Evolutionary conservation across 2,797 vertebrate genomes (phyloP).

Genomic region (Lutjanus campechanus): DNA sequence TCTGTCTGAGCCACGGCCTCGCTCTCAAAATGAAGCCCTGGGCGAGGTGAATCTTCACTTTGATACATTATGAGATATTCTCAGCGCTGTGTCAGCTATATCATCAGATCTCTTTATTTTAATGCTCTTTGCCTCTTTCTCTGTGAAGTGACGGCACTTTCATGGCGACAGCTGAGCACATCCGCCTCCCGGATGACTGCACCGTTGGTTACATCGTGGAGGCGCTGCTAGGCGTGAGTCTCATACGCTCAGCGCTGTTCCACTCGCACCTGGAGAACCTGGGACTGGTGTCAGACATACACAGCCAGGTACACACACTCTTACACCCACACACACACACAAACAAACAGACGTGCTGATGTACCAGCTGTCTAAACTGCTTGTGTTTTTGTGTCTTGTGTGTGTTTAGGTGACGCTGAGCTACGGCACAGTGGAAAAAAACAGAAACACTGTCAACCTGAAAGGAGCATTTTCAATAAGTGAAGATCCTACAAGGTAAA

Average conservation of each 20-base stretch:
- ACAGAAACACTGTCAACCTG: slow-evolving; percentile 90
- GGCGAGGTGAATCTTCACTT: slow-evolving; percentile 88
- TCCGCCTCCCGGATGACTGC: slow-evolving; percentile 96
- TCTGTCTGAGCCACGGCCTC: slow-evolving; percentile 95
- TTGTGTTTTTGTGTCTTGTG: slow-evolving; percentile 7
- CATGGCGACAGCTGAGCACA: slow-evolving; percentile 93
- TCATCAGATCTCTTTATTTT: neutral
- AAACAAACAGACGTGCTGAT: neutral
- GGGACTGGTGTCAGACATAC: slow-evolving; percentile 88
- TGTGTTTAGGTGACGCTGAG: slow-evolving; percentile 90
- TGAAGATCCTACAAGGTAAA: slow-evolving; percentile 93
- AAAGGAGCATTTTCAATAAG: slow-evolving; percentile 87
- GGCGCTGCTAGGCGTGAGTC: slow-evolving; percentile 90
- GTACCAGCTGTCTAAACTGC: neutral
- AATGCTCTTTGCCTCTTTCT: neutral
- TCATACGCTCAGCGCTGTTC: slow-evolving; percentile 90
- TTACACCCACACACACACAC: neutral
- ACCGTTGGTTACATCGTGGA: slow-evolving; percentile 96
- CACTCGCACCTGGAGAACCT: slow-evolving; percentile 98
- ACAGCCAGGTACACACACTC: slow-evolving; percentile 88
- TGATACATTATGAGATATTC: neutral
- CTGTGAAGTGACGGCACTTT: slow-evolving; percentile 89
- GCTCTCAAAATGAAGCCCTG: slow-evolving; percentile 98
- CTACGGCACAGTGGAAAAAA: slow-evolving; percentile 91
- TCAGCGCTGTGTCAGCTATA: fast-evolving